These are phyloP conservation scores for Euwallacea similis DNA, from an alignment of 1,140 invertebrate genomes.

Conservation along the genomic window DNA sequence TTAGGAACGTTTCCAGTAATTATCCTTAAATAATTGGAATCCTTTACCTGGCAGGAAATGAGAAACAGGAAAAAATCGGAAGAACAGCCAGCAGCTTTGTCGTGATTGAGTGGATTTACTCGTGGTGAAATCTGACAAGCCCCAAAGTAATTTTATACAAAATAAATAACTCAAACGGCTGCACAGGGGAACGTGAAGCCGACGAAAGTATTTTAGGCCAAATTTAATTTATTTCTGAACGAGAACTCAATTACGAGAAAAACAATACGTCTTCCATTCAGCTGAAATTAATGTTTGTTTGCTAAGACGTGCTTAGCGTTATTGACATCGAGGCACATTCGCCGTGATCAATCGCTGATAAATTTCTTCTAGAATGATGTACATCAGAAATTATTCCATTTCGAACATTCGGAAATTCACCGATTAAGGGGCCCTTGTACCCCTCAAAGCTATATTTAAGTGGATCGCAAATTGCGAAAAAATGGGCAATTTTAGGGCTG, in stretches of 20 bases:
- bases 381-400: no score
- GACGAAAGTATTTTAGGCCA: conserved; percentile 8
- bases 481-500: no score
- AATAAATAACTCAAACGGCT: conserved; percentile 18
- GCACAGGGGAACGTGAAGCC: conserved; percentile 3
- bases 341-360: conserved; percentile 15
- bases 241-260: conserved; percentile 18
- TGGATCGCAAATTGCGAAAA: no score
- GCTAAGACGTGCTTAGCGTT: conserved; percentile 12
- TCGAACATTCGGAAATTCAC: neutral
- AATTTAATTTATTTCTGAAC: conserved; percentile 25
- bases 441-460: no score
- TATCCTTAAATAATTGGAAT: neutral
- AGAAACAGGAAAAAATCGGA: conserved; percentile 13
- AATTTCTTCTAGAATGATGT: neutral
- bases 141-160: conserved; percentile 18
- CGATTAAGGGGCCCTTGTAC: no score
- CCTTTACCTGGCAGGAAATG: neutral
- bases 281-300: conserved; percentile 17
- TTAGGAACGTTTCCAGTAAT: no score
- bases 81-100: neutral
- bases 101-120: conserved; percentile 14
- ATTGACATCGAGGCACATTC: conserved; percentile 16
- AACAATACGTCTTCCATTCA: conserved; percentile 20
- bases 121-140: conserved; percentile 12